These are phyloP conservation scores for Petrolisthes cinctipes DNA, from an alignment of 2,888 invertebrate genomes.

Conservation along the genomic window DNA sequence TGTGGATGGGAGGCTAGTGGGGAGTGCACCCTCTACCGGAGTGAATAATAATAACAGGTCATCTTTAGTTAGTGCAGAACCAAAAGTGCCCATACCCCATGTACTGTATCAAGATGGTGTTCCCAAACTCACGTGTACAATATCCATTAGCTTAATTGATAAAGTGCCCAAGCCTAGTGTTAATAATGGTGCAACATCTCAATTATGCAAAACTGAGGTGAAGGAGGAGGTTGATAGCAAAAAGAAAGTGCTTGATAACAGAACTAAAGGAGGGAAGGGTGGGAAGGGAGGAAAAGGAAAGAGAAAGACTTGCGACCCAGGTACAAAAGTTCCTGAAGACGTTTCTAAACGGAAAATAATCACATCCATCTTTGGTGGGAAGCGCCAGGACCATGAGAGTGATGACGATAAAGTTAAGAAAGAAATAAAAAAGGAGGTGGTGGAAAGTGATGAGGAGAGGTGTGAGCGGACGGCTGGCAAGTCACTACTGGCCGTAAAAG, in stretches of 20 bases:
- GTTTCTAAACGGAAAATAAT: constrained; percentile 47
- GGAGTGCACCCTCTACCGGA: constrained; percentile 21
- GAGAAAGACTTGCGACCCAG: constrained; percentile 49
- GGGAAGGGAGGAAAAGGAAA: constrained; percentile 45
- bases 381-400: constrained; percentile 40
- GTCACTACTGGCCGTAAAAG: constrained; percentile 22
- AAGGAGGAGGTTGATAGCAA: constrained; percentile 36
- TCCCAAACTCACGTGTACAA: constrained; percentile 56
- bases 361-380: constrained; percentile 49
- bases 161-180: constrained; percentile 59
- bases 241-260: constrained; percentile 50
- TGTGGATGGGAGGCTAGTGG: constrained; percentile 29
- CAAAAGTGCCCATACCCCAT: constrained; percentile 57
- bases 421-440: constrained; percentile 36
- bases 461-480: neutral
- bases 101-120: constrained; percentile 57
- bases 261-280: constrained; percentile 54
- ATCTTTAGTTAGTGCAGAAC: constrained; percentile 55
- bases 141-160: constrained; percentile 59
- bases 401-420: constrained; percentile 50
- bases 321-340: constrained; percentile 41
- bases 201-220: constrained; percentile 27
- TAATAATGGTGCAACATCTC: constrained; percentile 32
- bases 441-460: constrained; percentile 33
- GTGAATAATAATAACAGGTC: constrained; percentile 37